Percentiles rank a stretch among this genome's conserved stretches.
These are phyloP conservation scores for Cephus pulcher DNA, from an alignment of 2,888 invertebrate genomes.

Conservation along the genomic window DNA sequence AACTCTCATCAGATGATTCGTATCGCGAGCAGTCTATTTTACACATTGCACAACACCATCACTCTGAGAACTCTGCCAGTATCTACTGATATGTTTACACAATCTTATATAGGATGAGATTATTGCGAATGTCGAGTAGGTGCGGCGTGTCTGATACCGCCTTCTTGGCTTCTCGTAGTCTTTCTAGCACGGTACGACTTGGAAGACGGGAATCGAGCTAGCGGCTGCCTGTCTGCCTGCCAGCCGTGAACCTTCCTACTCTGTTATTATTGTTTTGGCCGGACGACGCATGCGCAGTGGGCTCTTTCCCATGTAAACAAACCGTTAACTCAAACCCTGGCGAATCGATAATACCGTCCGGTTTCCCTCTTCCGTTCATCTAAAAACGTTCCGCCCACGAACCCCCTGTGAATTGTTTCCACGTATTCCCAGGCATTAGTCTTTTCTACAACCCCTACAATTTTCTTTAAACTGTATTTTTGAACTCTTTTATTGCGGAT, in stretches of 20 bases:
- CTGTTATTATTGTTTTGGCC: conserved; percentile 65
- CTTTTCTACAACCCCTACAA: not conserved
- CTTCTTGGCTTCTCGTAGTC: not conserved
- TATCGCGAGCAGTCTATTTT: conserved; percentile 14
- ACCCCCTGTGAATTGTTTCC: not conserved
- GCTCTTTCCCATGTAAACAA: conserved; percentile 60
- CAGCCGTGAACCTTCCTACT: conserved; percentile 54
- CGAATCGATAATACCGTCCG: conserved; percentile 58
- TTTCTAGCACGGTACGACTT: conserved; percentile 1
- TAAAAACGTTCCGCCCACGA: conserved; percentile 3
- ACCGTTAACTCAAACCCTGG: conserved; percentile 63
- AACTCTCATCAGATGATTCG: conserved; percentile 7
- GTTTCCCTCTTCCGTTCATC: conserved; percentile 7
- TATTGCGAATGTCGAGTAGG: not conserved
- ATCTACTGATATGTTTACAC: not conserved
- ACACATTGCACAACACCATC: conserved; percentile 18
- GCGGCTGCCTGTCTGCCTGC: conserved; percentile 31
- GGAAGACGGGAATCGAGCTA: conserved; percentile 22
- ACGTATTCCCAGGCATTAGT: not conserved
- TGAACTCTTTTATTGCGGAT: not conserved
- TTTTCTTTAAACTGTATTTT: not conserved
- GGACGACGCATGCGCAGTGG: conserved; percentile 59
- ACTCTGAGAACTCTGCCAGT: not conserved
- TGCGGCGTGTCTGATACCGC: not conserved
- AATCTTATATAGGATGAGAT: not conserved